Conservation (phyloP, 2,888 invertebrate genomes). For the Coremacera marginata region DNA sequence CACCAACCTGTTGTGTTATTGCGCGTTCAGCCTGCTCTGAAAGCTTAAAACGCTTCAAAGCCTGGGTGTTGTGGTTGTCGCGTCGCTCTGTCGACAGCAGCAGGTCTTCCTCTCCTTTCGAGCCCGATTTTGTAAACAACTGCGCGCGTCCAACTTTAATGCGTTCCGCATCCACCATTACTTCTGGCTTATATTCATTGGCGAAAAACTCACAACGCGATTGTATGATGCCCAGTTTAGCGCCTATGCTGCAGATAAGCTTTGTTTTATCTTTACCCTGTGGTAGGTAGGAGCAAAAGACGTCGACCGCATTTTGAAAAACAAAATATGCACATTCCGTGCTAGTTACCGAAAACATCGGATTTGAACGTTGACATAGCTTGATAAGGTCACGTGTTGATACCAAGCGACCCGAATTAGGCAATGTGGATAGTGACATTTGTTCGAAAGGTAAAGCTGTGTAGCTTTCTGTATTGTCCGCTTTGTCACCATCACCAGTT, state of each 20-base stretch:
- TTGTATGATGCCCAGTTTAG: slow-evolving; percentile 84
- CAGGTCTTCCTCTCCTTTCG: slow-evolving; percentile 12
- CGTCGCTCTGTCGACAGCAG: background rate
- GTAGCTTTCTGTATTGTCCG: slow-evolving; percentile 58
- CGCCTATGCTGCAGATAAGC: slow-evolving; percentile 81
- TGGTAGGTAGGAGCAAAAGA: slow-evolving; percentile 86
- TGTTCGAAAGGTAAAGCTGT: slow-evolving; percentile 62
- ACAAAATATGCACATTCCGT: slow-evolving; percentile 69
- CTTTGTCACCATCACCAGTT: slow-evolving; percentile 59
- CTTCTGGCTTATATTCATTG: slow-evolving; percentile 82
- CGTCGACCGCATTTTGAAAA: slow-evolving; percentile 90
- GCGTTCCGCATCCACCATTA: slow-evolving; percentile 71
- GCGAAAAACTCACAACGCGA: slow-evolving; percentile 86
- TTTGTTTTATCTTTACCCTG: slow-evolving; percentile 76
- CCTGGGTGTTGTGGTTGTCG: slow-evolving; percentile 39
- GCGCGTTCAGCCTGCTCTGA: slow-evolving; percentile 32
- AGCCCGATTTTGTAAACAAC: slow-evolving; percentile 59
- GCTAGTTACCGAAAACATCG: slow-evolving; percentile 81
- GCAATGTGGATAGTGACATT: slow-evolving; percentile 51
- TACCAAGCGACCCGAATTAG: slow-evolving; percentile 74
- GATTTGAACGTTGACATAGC: slow-evolving; percentile 85
- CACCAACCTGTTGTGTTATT: slow-evolving; percentile 22
- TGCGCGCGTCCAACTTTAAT: slow-evolving; percentile 81
- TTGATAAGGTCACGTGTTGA: slow-evolving; percentile 92
- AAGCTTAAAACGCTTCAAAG: slow-evolving; percentile 60